phyloP scores from a whole-genome alignment of 2,888 invertebrate species.

The Disparrhopalites patrizii region DNA sequence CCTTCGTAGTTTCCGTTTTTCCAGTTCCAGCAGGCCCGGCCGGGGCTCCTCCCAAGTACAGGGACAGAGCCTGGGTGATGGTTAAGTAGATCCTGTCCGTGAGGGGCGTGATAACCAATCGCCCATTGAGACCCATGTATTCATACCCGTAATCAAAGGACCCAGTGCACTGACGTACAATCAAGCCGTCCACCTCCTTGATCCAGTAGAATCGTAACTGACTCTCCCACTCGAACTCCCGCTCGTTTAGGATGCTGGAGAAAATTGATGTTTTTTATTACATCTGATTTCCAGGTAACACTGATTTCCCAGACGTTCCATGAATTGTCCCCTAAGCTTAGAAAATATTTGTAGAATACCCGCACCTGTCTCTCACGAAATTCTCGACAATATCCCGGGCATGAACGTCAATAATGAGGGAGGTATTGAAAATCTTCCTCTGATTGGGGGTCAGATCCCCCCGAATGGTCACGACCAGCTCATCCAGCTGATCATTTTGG shows the following conservation, averaged over 20 bases:
- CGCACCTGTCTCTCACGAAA: slow-evolving; percentile 55
- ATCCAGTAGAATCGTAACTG: slow-evolving; percentile 90
- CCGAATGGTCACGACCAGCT: slow-evolving; percentile 69
- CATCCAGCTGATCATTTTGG: slow-evolving; percentile 76
- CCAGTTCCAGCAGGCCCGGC: slow-evolving; percentile 74
- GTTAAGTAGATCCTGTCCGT: slow-evolving; percentile 91
- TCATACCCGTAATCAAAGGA: slow-evolving; percentile 89
- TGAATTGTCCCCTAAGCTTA: neutral
- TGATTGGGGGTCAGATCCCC: slow-evolving; percentile 73
- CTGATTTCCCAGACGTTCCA: too few relatives aligned
- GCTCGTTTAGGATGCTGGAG: slow-evolving; percentile 74
- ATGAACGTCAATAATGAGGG: slow-evolving; percentile 87
- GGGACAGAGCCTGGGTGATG: slow-evolving; percentile 84
- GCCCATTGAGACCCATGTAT: slow-evolving; percentile 85
- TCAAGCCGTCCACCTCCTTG: slow-evolving; percentile 71
- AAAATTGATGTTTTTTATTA: too few relatives aligned
- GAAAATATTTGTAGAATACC: too few relatives aligned
- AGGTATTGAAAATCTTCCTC: slow-evolving; percentile 78
- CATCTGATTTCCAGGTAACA: too few relatives aligned
- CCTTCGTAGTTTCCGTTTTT: slow-evolving; percentile 72
- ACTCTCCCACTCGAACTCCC: slow-evolving; percentile 92
- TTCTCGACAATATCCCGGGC: slow-evolving; percentile 83
- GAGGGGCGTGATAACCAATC: slow-evolving; percentile 84
- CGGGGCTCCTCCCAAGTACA: slow-evolving; percentile 88
- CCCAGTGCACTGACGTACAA: slow-evolving; percentile 78